Evolutionary conservation across 2,113 vertebrate genomes (phyloP).

Genomic region (Colaptes auratus): DNA sequence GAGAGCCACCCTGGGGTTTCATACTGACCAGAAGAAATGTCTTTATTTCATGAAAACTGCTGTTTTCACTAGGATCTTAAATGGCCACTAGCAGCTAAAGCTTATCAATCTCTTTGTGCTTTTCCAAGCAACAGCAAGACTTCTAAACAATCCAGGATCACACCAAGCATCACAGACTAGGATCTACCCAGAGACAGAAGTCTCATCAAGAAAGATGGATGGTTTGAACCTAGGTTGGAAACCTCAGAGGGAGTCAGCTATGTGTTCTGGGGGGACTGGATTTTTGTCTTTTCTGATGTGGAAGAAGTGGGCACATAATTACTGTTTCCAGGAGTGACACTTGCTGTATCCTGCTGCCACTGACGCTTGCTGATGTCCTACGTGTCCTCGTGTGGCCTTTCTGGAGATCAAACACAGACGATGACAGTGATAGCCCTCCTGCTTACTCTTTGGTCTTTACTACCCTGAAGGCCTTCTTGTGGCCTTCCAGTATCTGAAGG

Average conservation of each 20-base stretch:
- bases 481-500: too few species aligned
- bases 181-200: background rate
- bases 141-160: background rate
- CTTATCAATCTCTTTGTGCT: background rate
- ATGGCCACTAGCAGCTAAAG: background rate
- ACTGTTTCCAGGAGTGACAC: background rate
- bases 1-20: background rate
- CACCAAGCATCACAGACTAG: background rate
- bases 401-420: background rate
- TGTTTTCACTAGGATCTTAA: background rate
- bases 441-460: background rate
- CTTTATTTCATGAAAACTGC: background rate
- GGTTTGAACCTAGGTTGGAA: background rate
- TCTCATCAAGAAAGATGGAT: background rate
- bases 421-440: background rate
- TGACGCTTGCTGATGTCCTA: background rate
- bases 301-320: background rate
- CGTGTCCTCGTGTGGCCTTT: background rate
- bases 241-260: background rate
- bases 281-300: background rate
- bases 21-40: background rate
- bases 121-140: background rate
- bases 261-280: background rate
- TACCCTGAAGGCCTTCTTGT: background rate
- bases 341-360: background rate